phyloP scores from a whole-genome alignment of 2,113 vertebrate species.

The Dinomys branickii region DNA sequence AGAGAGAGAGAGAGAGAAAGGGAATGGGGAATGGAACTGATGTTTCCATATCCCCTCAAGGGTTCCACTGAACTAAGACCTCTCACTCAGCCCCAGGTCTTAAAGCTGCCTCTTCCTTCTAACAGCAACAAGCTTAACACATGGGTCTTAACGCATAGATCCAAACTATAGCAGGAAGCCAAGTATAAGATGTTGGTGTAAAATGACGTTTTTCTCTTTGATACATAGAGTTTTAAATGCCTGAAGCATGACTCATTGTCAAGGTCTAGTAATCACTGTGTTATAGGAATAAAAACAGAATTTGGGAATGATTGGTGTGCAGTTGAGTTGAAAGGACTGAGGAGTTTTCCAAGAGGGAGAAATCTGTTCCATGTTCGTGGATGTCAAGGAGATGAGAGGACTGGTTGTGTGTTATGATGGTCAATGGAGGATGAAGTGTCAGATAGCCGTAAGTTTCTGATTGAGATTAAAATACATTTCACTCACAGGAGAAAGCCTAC shows the following conservation, averaged over 20 bases:
- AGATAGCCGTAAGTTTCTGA: not conserved
- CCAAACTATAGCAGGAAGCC: not conserved
- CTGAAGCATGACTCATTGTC: not conserved
- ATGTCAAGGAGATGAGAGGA: not conserved
- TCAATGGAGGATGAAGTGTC: not conserved
- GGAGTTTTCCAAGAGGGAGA: not conserved
- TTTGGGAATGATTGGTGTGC: not conserved
- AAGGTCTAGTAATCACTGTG: not conserved
- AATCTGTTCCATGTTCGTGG: not conserved
- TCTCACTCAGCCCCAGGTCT: not conserved
- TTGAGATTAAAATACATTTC: no score
- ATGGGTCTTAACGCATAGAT: not conserved
- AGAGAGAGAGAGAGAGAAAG: not conserved
- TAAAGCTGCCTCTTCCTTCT: not conserved
- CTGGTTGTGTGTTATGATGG: not conserved
- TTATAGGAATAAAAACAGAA: not conserved
- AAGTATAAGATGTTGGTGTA: not conserved
- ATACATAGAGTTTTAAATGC: not conserved
- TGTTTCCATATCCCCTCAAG: not conserved
- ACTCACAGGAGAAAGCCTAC: not conserved
- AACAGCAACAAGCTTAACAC: not conserved
- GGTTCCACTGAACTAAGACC: not conserved
- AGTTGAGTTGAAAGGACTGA: not conserved
- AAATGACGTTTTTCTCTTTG: not conserved
- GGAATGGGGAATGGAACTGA: not conserved